Evolutionary conservation across 2,888 invertebrate genomes (phyloP), one percentile per base, ranked within the genome.

Genomic region (Lithophane semibrunnea): DNA sequence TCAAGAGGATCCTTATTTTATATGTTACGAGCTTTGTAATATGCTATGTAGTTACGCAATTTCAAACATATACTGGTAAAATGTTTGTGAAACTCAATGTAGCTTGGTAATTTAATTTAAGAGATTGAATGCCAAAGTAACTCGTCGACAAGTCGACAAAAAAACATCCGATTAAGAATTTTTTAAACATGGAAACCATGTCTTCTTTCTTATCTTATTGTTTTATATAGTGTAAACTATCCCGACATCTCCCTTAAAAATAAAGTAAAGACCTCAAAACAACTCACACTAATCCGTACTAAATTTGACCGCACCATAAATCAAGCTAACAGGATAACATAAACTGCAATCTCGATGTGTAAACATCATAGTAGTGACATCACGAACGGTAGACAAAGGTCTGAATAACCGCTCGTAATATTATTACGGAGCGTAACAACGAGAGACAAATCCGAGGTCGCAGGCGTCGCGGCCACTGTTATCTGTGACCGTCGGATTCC

Each of bases 361-460:
- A 81, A 84, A 90, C 86, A 82, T 88, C 81, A 79, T 77, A 85
- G 83, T 78, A 81, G 79, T 82, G 79, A 83, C 84, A 80, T 75
- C 82, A 84, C 73, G 78, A 82, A 77, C 83, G 80, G 79, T 78
- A 84, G 84, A 88, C 86, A 88, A 89, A 89, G 89, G 87, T 87
- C 86, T 88, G 86, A 88, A 89, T 88, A 88, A 87, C 86, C 86
- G 83, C 84, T 87, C 82, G 80, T 84, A 89, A 85, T 91, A 91
- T 90, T 90, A 91, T 88, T 90, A 90, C 88, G 83, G 77, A 84
- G 84, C 83, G 90, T 89, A 88, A 89, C 88, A 90, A 86, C 82
- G 85, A 82, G 90, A 90, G 92, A 93, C 93, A 93, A 94, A 94
- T 94, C 93, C 90, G 92, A 93, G 93, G 93, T 93, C 93, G 90